Evolutionary conservation across 2,113 vertebrate species (phyloP).

Genomic region (Dendrocopos noguchii): DNA sequence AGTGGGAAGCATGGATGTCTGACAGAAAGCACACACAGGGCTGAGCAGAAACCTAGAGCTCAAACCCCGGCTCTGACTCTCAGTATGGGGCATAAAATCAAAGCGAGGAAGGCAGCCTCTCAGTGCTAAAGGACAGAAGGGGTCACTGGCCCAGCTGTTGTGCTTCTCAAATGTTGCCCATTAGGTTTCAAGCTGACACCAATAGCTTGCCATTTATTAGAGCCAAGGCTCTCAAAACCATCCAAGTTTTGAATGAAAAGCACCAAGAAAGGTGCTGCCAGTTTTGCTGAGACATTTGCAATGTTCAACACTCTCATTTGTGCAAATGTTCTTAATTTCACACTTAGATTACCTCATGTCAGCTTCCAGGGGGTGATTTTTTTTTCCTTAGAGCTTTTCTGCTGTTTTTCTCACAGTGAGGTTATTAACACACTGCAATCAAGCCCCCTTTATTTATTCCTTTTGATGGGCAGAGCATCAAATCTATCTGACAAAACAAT

Average conservation of each 20-base stretch:
- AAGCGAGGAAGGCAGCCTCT: background rate
- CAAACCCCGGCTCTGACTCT: rapidly evolving
- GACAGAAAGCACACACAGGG: background rate
- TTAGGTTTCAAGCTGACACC: background rate
- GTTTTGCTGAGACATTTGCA: background rate
- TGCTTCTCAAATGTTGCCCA: background rate
- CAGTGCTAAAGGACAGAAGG: background rate
- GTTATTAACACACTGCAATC: background rate
- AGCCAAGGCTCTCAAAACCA: background rate
- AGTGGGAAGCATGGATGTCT: background rate
- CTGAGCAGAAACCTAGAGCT: background rate
- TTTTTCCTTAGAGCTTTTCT: background rate
- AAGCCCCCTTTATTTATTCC: background rate
- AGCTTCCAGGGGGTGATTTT: background rate
- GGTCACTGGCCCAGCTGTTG: background rate
- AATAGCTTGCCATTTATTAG: background rate
- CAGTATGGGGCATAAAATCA: background rate
- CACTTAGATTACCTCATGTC: background rate
- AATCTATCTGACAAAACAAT: constrained; percentile 7
- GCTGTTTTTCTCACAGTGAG: background rate
- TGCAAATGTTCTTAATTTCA: background rate
- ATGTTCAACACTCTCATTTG: background rate
- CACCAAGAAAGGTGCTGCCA: background rate
- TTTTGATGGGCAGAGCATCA: constrained; percentile 8
- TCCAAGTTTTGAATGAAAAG: background rate